Conservation (phyloP, 2,113 vertebrate species). For the Menura novaehollandiae region DNA sequence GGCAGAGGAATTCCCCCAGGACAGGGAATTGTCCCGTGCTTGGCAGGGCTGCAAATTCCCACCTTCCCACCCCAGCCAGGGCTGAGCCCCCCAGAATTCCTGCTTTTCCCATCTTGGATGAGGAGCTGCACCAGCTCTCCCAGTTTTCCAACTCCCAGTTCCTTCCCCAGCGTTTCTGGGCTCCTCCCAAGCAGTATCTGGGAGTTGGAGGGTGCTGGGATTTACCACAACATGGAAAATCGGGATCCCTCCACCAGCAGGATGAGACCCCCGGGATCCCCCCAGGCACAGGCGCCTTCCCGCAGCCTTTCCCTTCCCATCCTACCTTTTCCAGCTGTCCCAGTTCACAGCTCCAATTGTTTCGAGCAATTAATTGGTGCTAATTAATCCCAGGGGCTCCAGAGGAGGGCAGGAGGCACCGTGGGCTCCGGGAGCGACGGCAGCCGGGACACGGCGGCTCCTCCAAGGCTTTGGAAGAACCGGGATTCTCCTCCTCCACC, state of each 20-base stretch:
- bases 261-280: neutral
- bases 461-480: neutral
- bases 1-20: neutral
- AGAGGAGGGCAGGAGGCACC: neutral
- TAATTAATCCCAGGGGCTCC: neutral
- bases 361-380: neutral
- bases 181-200: neutral
- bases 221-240: accelerated
- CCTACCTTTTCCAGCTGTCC: neutral
- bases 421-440: accelerated
- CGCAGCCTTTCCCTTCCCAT: neutral
- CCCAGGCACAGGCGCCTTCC: neutral
- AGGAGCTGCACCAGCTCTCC: accelerated
- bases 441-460: accelerated
- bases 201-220: neutral
- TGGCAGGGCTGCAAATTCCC: neutral
- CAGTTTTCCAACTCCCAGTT: neutral
- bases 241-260: neutral
- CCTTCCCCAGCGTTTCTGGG: neutral
- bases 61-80: neutral
- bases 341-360: neutral
- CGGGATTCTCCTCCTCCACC: neutral
- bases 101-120: neutral
- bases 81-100: neutral
- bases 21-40: neutral